Base-by-base conservation (phyloP, 2,797 vertebrate genomes). In the Myioborus melanocephalus region DNA sequence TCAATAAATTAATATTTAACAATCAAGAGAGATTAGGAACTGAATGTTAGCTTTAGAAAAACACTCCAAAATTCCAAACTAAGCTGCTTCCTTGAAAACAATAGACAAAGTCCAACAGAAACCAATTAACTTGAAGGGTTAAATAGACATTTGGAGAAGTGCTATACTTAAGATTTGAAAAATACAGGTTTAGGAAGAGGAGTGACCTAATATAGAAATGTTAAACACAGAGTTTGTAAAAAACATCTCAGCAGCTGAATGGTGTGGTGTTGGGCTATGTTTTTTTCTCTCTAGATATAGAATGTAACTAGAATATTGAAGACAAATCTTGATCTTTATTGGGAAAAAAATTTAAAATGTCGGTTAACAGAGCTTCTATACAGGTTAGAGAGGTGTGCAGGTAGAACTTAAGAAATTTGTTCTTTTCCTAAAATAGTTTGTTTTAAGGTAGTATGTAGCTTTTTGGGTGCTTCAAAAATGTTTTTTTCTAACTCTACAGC, bases 1-100 rank as follows among this genome's bases (percentile, higher is more conserved):
- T 87, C 94, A 91, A 80, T 89, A 95, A 95, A 97, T 91, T 94
- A 95, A 95, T 95, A 91, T 95, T 97, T 97, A 95, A 95, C 92
- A 83, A 92, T 90, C 53, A 71, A 75, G 55, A 83, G 83, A 93
- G 90, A 89, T 95, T 81, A 95, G 72, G 64, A 85, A 84, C 49
- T 78, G 64, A 95, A 93, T 85, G 93, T 95, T 96, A 88, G 80
- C 88, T 90, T 93, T 94, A 93, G 90, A 75, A 92, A 95, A 95
- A 55, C 92, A 95, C 82, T 95, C 39, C 3, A 89, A 76, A 88
- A 84, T 89, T 94, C 75, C 92, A 93, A 68, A 65, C 94, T 78
- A 77, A 94, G 46, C 44, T 89, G 14, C 41, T 79, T 93, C 52
- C 60, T 46, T 12, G 19, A 92, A 95, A 94, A 91, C 64, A 92